Evolutionary conservation across 2,797 vertebrate species (phyloP).

Genomic region (Etheostoma perlongum): DNA sequence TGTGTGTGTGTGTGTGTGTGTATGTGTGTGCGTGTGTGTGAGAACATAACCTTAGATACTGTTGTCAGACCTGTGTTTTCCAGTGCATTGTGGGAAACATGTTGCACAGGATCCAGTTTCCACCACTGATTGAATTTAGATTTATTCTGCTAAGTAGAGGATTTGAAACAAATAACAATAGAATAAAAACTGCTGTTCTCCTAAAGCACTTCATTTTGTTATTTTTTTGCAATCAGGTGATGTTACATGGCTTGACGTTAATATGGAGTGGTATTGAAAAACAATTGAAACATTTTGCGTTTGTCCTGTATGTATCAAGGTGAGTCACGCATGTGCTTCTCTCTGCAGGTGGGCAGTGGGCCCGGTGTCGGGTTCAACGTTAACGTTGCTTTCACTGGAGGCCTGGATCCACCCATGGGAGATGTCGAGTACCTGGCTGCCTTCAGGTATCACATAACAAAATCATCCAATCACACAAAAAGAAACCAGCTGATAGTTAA

Average conservation of each 20-base stretch:
- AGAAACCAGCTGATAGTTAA: background rate
- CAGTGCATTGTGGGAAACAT: slow-evolving; percentile 21
- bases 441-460: slow-evolving; percentile 88
- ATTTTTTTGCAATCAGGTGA: too few species aligned
- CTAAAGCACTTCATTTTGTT: background rate
- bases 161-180: background rate
- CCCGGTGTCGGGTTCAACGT: slow-evolving; percentile 94
- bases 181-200: background rate
- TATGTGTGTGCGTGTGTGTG: too few species aligned
- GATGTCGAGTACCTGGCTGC: slow-evolving; percentile 94
- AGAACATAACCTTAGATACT: too few species aligned
- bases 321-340: background rate
- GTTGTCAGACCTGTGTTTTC: too few species aligned
- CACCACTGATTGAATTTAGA: background rate
- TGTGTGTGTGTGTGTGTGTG: too few species aligned
- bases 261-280: background rate
- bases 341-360: slow-evolving; percentile 91
- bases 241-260: background rate
- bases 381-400: slow-evolving; percentile 96
- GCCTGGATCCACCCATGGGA: slow-evolving; percentile 95
- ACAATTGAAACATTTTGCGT: background rate
- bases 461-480: background rate
- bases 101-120: background rate
- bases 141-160: too few species aligned
- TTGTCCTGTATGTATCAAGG: background rate